phyloP scores from a whole-genome alignment of 2,888 invertebrate species.

The Brachypterus glaber region DNA sequence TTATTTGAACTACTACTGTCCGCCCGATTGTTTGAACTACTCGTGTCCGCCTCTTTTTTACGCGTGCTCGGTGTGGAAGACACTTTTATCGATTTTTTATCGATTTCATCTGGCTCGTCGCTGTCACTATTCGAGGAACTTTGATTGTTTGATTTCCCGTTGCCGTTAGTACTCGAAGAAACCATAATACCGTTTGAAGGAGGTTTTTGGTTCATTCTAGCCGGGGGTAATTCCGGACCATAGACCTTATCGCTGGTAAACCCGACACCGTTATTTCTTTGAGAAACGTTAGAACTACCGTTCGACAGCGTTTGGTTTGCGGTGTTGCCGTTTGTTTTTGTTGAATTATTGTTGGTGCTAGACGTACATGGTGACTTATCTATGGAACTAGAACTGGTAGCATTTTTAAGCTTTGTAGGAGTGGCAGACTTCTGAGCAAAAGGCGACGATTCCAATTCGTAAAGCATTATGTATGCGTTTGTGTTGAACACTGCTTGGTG shows the following conservation, averaged over 20 bases:
- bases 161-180: slow-evolving; percentile 19
- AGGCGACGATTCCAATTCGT: slow-evolving; percentile 49
- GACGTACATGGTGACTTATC: too few relatives aligned
- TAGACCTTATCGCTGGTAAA: slow-evolving; percentile 34
- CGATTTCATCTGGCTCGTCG: slow-evolving; percentile 10
- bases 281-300: slow-evolving; percentile 19
- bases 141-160: slow-evolving; percentile 13
- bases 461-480: slow-evolving; percentile 90
- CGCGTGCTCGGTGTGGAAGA: not conserved
- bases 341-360: slow-evolving; percentile 11
- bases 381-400: not conserved
- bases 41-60: not conserved
- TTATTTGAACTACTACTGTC: slow-evolving; percentile 13
- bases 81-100: slow-evolving; percentile 5
- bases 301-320: slow-evolving; percentile 5
- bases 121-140: slow-evolving; percentile 2
- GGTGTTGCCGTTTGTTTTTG: slow-evolving; percentile 7
- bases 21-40: slow-evolving; percentile 11
- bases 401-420: slow-evolving; percentile 9
- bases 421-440: slow-evolving; percentile 23
- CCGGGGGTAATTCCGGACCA: slow-evolving; percentile 36
- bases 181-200: slow-evolving; percentile 18
- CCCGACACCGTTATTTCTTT: slow-evolving; percentile 30
- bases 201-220: slow-evolving; percentile 15
- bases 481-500: slow-evolving; percentile 70